Evolutionary conservation across 2,888 invertebrate genomes (phyloP).

Genomic region (Dendrolimus pini): DNA sequence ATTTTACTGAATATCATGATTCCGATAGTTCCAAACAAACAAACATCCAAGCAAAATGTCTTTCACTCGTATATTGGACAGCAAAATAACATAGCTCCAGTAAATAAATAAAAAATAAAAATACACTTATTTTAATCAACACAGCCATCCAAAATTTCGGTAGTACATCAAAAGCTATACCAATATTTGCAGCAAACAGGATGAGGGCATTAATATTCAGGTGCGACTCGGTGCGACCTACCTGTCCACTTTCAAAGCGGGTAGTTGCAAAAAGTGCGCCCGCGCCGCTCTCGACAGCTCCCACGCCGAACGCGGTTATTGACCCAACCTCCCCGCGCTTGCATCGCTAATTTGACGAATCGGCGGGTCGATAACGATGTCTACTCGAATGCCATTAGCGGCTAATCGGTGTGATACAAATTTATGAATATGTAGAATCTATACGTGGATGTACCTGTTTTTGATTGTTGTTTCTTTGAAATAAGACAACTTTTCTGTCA

Average conservation of each 20-base stretch:
- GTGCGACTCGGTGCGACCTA: neutral
- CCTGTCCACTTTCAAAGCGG: slow-evolving; percentile 16
- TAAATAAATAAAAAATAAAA: neutral
- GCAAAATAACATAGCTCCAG: too few relatives aligned
- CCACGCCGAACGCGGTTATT: slow-evolving; percentile 53
- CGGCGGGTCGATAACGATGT: slow-evolving; percentile 13
- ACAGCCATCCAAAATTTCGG: neutral
- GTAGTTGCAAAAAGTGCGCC: slow-evolving; percentile 57
- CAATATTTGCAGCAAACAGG: neutral
- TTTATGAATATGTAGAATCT: neutral
- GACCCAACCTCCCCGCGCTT: slow-evolving; percentile 49
- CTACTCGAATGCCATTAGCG: neutral
- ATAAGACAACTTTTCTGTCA: too few relatives aligned
- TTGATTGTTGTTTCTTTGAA: neutral
- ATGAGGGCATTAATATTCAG: neutral
- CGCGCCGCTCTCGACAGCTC: slow-evolving; percentile 34
- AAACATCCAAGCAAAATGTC: too few relatives aligned
- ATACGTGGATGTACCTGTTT: neutral
- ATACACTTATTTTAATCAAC: neutral
- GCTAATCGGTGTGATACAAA: neutral
- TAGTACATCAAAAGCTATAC: neutral
- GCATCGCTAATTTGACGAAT: slow-evolving; percentile 61
- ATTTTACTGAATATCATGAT: too few relatives aligned
- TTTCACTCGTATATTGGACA: too few relatives aligned
- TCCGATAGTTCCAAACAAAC: too few relatives aligned